Conservation (phyloP, 2,113 vertebrate genomes). For the Silurus meridionalis region DNA sequence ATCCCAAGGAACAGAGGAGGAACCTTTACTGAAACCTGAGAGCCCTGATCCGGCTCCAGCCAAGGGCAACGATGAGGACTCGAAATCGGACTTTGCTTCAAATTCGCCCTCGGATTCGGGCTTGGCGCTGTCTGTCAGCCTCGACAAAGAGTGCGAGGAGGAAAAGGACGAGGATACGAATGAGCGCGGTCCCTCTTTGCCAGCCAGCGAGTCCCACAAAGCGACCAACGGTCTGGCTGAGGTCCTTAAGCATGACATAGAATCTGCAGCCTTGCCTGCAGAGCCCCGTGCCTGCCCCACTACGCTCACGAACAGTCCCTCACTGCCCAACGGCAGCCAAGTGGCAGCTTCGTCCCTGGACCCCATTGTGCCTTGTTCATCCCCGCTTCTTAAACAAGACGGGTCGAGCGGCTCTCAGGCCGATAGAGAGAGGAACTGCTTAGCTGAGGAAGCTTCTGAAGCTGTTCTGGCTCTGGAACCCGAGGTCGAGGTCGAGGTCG, state of each 20-base stretch:
- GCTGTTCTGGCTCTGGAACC: constrained; percentile 46
- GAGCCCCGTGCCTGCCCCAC: constrained; percentile 78
- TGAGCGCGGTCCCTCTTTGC: constrained; percentile 68
- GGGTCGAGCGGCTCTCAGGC: constrained; percentile 53
- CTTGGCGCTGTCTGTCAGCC: constrained; percentile 69
- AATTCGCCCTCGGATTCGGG: constrained; percentile 69
- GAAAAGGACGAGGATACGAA: constrained; percentile 74
- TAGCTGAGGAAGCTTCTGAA: constrained; percentile 47
- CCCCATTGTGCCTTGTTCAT: constrained; percentile 94
- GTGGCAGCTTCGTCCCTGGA: constrained; percentile 76
- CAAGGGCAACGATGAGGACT: constrained; percentile 80
- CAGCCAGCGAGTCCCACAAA: constrained; percentile 76
- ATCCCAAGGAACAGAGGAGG: constrained; percentile 82
- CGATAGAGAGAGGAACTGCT: constrained; percentile 59
- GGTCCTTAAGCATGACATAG: constrained; percentile 75
- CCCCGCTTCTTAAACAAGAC: constrained; percentile 80
- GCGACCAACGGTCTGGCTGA: constrained; percentile 86
- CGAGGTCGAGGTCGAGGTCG: constrained; percentile 84
- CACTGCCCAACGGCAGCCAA: constrained; percentile 84
- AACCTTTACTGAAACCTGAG: constrained; percentile 69
- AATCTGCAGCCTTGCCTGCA: constrained; percentile 69
- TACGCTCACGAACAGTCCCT: constrained; percentile 68
- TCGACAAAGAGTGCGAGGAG: constrained; percentile 82
- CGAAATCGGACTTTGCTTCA: constrained; percentile 77
- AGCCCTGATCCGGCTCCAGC: constrained; percentile 70